A percentile compares a stretch with the other conserved stretches of the same genome.
These are phyloP conservation scores for Drosophila subobscura DNA, from an alignment of 1,140 invertebrate species.

Conservation along the genomic window DNA sequence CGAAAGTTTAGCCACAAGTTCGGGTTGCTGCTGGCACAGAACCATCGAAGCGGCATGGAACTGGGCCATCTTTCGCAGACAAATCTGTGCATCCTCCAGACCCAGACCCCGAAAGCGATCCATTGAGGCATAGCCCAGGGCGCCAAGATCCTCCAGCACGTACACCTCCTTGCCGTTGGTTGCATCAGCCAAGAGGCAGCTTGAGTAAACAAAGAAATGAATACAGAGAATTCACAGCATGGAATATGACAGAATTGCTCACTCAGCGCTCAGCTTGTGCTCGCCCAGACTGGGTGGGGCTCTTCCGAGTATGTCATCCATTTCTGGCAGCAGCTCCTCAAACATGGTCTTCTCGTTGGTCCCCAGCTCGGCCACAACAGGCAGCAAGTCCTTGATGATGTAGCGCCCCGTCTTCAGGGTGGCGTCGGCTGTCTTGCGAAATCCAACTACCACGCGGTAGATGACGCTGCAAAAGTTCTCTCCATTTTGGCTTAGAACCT, in stretches of 20 bases:
- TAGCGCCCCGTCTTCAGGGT: slow-evolving; percentile 32
- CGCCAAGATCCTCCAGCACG: slow-evolving; percentile 65
- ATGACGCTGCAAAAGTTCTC: slow-evolving; percentile 72
- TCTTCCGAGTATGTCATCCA: slow-evolving; percentile 40
- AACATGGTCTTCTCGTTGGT: slow-evolving; percentile 60
- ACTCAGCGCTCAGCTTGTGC: slow-evolving; percentile 57
- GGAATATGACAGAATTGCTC: slow-evolving; percentile 3
- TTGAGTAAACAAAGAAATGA: slow-evolving; percentile 9
- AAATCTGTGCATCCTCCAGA: slow-evolving; percentile 39
- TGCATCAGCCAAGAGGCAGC: slow-evolving; percentile 44
- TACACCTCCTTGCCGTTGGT: slow-evolving; percentile 45
- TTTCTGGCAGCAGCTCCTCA: slow-evolving; percentile 54
- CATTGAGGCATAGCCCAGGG: slow-evolving; percentile 32
- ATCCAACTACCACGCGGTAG: slow-evolving; percentile 53
- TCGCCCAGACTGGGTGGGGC: slow-evolving; percentile 6
- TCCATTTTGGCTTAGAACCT: slow-evolving; percentile 41
- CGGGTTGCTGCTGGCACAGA: slow-evolving; percentile 30
- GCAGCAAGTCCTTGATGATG: slow-evolving; percentile 62
- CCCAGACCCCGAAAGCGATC: slow-evolving; percentile 49
- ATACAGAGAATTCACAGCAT: background rate
- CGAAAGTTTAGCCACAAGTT: slow-evolving; percentile 28
- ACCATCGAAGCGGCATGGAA: slow-evolving; percentile 73
- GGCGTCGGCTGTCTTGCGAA: slow-evolving; percentile 30
- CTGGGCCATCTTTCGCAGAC: slow-evolving; percentile 62
- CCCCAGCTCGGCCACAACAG: slow-evolving; percentile 47